A percentile compares a stretch with the other conserved stretches of the same genome.
These are phyloP conservation scores for Actinia tenebrosa DNA, from an alignment of 64 coral and sea anemone genomes.

Conservation along the genomic window DNA sequence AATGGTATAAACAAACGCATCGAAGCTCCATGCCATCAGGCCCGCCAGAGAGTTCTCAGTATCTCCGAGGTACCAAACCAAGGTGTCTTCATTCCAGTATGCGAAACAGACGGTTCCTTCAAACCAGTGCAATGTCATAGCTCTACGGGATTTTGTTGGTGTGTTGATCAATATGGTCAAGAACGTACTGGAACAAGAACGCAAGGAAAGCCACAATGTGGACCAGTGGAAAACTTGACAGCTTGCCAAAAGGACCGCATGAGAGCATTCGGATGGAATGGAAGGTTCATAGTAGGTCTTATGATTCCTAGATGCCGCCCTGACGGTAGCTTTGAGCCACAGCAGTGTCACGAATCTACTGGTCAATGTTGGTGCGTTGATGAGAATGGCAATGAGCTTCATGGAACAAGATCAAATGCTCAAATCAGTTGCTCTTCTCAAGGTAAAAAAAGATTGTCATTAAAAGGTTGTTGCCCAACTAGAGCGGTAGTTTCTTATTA, in stretches of 20 bases:
- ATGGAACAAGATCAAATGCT: slow-evolving; percentile 21
- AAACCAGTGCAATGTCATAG: slow-evolving; percentile 43
- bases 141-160: slow-evolving; percentile 50
- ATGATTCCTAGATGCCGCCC: slow-evolving; percentile 47
- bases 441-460: slow-evolving; percentile 4
- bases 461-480: not conserved
- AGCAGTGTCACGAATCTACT: slow-evolving; percentile 55
- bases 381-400: slow-evolving; percentile 59
- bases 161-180: slow-evolving; percentile 65
- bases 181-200: slow-evolving; percentile 54
- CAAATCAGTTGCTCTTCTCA: slow-evolving; percentile 43
- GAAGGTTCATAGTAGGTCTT: slow-evolving; percentile 27
- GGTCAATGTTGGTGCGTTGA: slow-evolving; percentile 92
- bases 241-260: slow-evolving; percentile 60
- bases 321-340: slow-evolving; percentile 43
- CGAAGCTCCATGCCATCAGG: slow-evolving; percentile 8
- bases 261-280: slow-evolving; percentile 44
- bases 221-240: slow-evolving; percentile 16
- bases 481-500: too few relatives aligned
- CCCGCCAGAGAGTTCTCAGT: slow-evolving; percentile 11
- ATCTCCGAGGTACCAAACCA: not conserved
- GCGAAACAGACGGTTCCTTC: slow-evolving; percentile 49
- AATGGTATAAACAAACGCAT: slow-evolving; percentile 1
- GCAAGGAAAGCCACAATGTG: slow-evolving; percentile 18
- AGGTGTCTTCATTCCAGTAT: slow-evolving; percentile 50